Conservation (phyloP, 2,888 invertebrate species). For the Meliscaeva auricollis region DNA sequence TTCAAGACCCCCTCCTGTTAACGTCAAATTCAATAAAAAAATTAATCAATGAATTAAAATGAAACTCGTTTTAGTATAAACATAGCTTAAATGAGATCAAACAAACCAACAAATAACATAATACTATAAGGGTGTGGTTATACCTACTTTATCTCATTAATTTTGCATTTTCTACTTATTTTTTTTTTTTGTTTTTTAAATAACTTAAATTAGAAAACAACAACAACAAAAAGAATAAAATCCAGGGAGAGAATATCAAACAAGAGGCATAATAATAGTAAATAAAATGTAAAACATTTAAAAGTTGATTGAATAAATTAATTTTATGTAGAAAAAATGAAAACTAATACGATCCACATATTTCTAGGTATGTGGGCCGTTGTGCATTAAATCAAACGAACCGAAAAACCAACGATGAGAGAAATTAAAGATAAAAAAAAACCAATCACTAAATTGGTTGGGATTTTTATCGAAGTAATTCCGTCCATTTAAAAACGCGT, state of each 20-base stretch:
- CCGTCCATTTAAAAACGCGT: conserved; percentile 56
- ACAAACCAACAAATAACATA: conserved; percentile 7
- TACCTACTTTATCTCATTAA: not conserved
- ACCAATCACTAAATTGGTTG: conserved; percentile 34
- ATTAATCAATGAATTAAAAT: conserved; percentile 1
- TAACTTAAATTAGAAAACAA: not conserved
- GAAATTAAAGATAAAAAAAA: not conserved
- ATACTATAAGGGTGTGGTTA: conserved; percentile 32
- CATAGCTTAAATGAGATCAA: conserved; percentile 26
- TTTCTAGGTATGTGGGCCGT: conserved; percentile 45
- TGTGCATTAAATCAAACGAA: conserved; percentile 23
- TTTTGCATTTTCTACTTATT: not conserved
- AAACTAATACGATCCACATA: conserved; percentile 47
- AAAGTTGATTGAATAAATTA: conserved; percentile 55
- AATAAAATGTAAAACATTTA: conserved; percentile 43
- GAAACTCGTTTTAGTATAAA: conserved; percentile 1
- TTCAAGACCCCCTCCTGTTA: not conserved
- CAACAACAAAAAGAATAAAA: not conserved
- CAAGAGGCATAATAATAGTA: conserved; percentile 1
- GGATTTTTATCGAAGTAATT: conserved; percentile 52
- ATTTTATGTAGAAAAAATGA: not conserved
- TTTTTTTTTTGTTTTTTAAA: not conserved
- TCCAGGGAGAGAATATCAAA: not conserved
- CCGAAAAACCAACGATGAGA: not conserved
- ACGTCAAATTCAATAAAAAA: not conserved